Evolutionary conservation across 2,888 invertebrate species (phyloP).

Genomic region (Stenolophus ochropezus): DNA sequence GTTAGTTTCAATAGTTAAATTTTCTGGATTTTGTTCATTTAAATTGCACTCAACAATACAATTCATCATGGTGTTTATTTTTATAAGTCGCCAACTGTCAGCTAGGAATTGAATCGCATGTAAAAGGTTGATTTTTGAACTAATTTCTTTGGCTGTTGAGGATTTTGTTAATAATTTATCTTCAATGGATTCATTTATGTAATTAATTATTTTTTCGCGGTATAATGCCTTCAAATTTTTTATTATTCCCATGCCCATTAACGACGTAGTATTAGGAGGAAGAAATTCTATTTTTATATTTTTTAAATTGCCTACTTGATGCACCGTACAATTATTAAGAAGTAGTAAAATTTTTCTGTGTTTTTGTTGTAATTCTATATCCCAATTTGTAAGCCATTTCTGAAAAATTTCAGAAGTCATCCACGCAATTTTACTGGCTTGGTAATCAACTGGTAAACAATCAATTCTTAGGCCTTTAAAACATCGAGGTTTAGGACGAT

Average conservation of each 20-base stretch:
- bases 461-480: conserved; percentile 53
- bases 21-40: conserved; percentile 51
- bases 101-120: conserved; percentile 60
- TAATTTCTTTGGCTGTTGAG: conserved; percentile 54
- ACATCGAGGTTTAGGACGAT: conserved; percentile 61
- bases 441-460: conserved; percentile 60
- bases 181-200: conserved; percentile 61
- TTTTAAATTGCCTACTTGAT: conserved; percentile 60
- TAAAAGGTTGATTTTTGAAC: conserved; percentile 44
- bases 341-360: conserved; percentile 62
- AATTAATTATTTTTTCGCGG: conserved; percentile 61
- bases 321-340: conserved; percentile 61
- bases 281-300: conserved; percentile 62
- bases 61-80: conserved; percentile 57
- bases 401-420: conserved; percentile 58
- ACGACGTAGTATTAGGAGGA: conserved; percentile 59
- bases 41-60: conserved; percentile 61
- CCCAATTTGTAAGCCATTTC: conserved; percentile 57
- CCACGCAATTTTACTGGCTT: conserved; percentile 61
- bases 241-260: conserved; percentile 59
- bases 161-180: conserved; percentile 46
- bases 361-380: conserved; percentile 60
- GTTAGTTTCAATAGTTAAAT: conserved; percentile 31
- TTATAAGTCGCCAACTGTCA: conserved; percentile 61
- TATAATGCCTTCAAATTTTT: conserved; percentile 61